These are phyloP conservation scores for Scrobipalpa atriplicella DNA, from an alignment of 2,888 invertebrate genomes.

Conservation along the genomic window DNA sequence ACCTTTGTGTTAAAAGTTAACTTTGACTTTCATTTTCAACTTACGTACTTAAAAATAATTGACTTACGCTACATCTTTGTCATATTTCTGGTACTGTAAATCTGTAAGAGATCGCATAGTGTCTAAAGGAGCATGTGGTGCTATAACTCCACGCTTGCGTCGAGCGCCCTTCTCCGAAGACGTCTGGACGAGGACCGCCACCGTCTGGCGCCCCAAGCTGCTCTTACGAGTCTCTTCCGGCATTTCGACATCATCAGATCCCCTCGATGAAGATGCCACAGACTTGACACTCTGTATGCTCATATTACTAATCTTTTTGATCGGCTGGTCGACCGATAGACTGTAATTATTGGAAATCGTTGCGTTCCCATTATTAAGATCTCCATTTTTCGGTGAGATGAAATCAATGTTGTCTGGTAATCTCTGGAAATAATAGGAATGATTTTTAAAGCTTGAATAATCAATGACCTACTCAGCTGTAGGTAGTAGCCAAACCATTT, in stretches of 20 bases:
- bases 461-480: too few species aligned
- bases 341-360: constrained; percentile 40
- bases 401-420: constrained; percentile 47
- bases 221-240: constrained; percentile 54
- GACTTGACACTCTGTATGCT: constrained; percentile 60
- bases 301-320: constrained; percentile 60
- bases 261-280: constrained; percentile 47
- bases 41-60: neutral
- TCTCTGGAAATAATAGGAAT: constrained; percentile 51
- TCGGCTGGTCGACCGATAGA: constrained; percentile 46
- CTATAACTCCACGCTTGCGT: constrained; percentile 79
- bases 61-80: constrained; percentile 82
- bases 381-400: constrained; percentile 36
- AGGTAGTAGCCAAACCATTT: too few species aligned
- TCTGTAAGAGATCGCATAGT: constrained; percentile 62
- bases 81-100: constrained; percentile 78
- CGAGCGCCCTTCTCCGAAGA: constrained; percentile 52
- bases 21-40: neutral
- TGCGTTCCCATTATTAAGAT: constrained; percentile 49
- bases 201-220: constrained; percentile 64
- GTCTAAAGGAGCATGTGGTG: constrained; percentile 74
- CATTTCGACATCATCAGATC: constrained; percentile 54
- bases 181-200: constrained; percentile 63
- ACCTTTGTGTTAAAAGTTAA: too few species aligned
- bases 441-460: neutral